Conservation (phyloP, 2,113 vertebrate species). For the Dromaius novaehollandiae region DNA sequence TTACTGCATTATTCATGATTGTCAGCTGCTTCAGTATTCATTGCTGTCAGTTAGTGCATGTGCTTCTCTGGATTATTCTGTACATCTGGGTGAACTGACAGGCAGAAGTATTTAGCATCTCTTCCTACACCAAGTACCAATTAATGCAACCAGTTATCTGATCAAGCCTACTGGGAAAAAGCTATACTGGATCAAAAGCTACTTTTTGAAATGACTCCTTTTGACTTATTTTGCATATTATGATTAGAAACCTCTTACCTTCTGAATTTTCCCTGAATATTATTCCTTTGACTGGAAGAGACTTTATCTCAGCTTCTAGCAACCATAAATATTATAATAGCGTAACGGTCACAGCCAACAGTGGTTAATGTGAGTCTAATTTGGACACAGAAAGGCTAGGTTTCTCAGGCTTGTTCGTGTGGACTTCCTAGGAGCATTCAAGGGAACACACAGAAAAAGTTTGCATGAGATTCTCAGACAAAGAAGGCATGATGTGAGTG, state of each 20-base stretch:
- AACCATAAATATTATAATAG: background rate
- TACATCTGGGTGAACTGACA: constrained; percentile 48
- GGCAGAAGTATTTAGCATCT: constrained; percentile 50
- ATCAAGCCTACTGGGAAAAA: constrained; percentile 35
- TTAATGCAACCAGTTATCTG: constrained; percentile 56
- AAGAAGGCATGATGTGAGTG: background rate
- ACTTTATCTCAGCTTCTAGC: background rate
- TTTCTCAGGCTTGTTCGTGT: background rate
- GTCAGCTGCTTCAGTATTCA: constrained; percentile 34
- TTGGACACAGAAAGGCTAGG: background rate
- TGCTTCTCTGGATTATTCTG: constrained; percentile 35
- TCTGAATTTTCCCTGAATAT: constrained; percentile 5
- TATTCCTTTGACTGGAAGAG: background rate
- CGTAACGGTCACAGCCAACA: background rate
- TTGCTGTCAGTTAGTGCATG: constrained; percentile 30
- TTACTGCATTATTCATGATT: constrained; percentile 61
- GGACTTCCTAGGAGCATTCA: background rate
- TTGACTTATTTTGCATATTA: constrained; percentile 28
- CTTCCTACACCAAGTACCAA: constrained; percentile 40
- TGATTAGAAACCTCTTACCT: constrained; percentile 28
- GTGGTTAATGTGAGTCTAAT: background rate
- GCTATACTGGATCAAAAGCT: constrained; percentile 24
- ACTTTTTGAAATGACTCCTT: background rate
- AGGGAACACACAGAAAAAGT: background rate
- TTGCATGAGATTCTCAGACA: background rate